phyloP scores from a whole-genome alignment of 2,113 vertebrate genomes.

The Psettodes erumei region DNA sequence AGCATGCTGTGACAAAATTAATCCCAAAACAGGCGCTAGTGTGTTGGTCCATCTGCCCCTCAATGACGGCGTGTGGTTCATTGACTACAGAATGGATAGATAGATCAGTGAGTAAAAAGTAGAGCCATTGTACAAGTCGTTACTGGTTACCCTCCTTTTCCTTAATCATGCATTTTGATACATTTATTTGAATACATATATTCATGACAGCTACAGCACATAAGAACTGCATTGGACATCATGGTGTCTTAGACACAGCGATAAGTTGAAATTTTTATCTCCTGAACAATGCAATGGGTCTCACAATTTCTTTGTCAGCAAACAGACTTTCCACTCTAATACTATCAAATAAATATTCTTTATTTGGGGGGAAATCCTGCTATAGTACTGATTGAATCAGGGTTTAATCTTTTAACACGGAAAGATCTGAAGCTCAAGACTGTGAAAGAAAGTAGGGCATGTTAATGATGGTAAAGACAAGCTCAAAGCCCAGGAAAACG shows the following conservation, averaged over 20 bases:
- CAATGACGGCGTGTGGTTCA: too few species aligned
- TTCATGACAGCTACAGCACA: neutral
- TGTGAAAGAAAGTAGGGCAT: constrained; percentile 2
- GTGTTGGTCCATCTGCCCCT: too few species aligned
- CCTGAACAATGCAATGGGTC: neutral
- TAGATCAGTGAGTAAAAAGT: neutral
- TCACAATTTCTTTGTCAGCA: neutral
- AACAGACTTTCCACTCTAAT: neutral
- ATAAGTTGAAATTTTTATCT: neutral
- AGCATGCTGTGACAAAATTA: too few species aligned
- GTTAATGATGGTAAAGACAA: constrained; percentile 19
- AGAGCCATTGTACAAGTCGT: neutral
- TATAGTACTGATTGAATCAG: neutral
- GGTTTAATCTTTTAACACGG: neutral
- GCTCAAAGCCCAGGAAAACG: constrained; percentile 19
- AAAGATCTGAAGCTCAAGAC: constrained; percentile 2
- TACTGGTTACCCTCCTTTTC: too few species aligned
- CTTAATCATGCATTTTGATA: neutral
- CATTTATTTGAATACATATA: neutral
- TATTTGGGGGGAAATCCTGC: constrained; percentile 4
- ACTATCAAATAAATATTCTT: neutral
- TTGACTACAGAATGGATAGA: neutral
- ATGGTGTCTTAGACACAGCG: neutral
- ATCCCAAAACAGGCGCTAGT: too few species aligned
- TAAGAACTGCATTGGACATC: neutral